Conservation (phyloP, 2,888 invertebrate genomes). For the Xylota sylvarum region DNA sequence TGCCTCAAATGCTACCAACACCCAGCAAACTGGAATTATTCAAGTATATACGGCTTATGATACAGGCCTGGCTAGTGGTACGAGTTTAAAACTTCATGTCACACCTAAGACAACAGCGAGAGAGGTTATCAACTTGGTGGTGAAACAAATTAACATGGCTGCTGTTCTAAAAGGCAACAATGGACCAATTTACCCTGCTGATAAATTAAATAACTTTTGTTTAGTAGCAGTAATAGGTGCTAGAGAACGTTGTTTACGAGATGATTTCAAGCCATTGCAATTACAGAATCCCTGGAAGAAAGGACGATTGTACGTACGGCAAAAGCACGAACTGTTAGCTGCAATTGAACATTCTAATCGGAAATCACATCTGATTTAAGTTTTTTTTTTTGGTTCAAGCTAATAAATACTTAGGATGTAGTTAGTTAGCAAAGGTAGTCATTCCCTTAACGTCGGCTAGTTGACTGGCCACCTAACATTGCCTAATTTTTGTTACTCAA, state of each 20-base stretch:
- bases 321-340: conserved; percentile 95
- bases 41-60: conserved; percentile 98
- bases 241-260: conserved; percentile 95
- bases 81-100: conserved; percentile 96
- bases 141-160: conserved; percentile 97
- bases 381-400: not conserved
- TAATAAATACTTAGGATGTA: not conserved
- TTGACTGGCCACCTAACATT: too few relatives aligned
- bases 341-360: conserved; percentile 95
- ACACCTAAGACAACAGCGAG: conserved; percentile 96
- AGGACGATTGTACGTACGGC: conserved; percentile 95
- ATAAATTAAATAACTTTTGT: conserved; percentile 95
- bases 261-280: conserved; percentile 96
- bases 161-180: conserved; percentile 93
- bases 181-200: conserved; percentile 93
- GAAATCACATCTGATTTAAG: conserved; percentile 87
- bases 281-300: conserved; percentile 98
- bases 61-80: conserved; percentile 96
- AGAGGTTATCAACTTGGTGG: conserved; percentile 97
- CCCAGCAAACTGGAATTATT: conserved; percentile 83
- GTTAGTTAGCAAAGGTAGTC: conserved; percentile 5
- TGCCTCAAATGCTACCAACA: conserved; percentile 74
- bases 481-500: too few relatives aligned
- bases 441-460: too few relatives aligned
- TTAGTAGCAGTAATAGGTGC: conserved; percentile 98